Evolutionary conservation across 1,140 invertebrate species (phyloP).

Genomic region (Diachasmimorpha longicaudata): DNA sequence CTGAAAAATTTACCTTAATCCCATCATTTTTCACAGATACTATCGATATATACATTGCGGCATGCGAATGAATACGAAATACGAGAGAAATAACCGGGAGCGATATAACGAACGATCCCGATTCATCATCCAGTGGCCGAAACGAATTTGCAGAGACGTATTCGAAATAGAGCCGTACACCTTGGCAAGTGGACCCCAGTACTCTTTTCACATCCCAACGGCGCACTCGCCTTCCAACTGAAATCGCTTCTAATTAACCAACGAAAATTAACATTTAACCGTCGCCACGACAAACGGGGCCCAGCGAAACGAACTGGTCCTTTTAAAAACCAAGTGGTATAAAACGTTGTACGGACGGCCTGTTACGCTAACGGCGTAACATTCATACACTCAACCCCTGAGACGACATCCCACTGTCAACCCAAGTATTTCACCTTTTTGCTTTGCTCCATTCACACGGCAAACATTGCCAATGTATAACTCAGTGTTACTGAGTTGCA

Average conservation of each 20-base stretch:
- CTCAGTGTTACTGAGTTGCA: not conserved
- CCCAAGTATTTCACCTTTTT: not conserved
- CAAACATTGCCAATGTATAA: conserved; percentile 9
- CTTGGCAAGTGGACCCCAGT: conserved; percentile 13
- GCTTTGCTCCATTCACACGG: conserved; percentile 21
- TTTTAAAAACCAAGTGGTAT: not conserved
- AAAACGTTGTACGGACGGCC: not conserved
- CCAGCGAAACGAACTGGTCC: conserved; percentile 1
- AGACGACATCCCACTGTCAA: not conserved
- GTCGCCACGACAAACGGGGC: not conserved
- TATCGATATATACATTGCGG: not conserved
- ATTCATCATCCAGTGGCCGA: conserved; percentile 35
- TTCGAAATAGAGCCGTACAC: conserved; percentile 41
- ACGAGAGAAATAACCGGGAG: conserved; percentile 29
- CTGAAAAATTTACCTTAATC: not conserved
- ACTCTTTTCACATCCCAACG: conserved; percentile 8
- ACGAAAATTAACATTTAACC: conserved; percentile 54
- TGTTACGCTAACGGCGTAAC: conserved; percentile 14
- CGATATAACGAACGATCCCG: conserved; percentile 36
- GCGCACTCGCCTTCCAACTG: conserved; percentile 1
- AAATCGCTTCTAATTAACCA: conserved; percentile 51
- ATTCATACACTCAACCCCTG: not conserved
- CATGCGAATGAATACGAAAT: conserved; percentile 6
- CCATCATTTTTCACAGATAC: not conserved
- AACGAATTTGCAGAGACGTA: conserved; percentile 36